A percentile compares a stretch with the other conserved stretches of the same genome.
These are phyloP conservation scores for Achlya flavicornis DNA, from an alignment of 2,888 invertebrate genomes.

Conservation along the genomic window DNA sequence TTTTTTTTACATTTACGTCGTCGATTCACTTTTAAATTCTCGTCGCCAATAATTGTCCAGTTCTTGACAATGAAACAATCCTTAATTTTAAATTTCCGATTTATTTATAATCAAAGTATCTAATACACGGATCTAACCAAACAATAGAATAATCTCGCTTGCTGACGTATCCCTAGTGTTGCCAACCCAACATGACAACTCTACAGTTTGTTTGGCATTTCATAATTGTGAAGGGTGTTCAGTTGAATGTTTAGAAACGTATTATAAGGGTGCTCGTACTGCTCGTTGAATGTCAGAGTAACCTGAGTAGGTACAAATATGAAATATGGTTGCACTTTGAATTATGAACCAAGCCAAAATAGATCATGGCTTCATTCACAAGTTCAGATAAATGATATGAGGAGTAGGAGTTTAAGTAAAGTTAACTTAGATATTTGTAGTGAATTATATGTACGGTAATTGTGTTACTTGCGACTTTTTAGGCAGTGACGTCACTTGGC, in stretches of 20 bases:
- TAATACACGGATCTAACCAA: no score
- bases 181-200: no score
- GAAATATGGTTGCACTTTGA: not conserved
- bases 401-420: no score
- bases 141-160: no score
- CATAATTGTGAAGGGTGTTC: not conserved
- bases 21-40: no score
- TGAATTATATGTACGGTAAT: not conserved
- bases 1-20: no score
- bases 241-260: not conserved
- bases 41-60: no score
- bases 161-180: no score
- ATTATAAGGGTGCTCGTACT: not conserved
- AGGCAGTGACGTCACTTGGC: conserved; percentile 34
- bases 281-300: not conserved
- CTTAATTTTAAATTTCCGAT: no score
- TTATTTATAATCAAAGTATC: no score
- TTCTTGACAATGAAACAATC: no score
- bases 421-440: not conserved
- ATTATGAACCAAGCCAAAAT: not conserved
- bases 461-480: conserved; percentile 15
- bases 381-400: no score
- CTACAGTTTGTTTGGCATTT: not conserved
- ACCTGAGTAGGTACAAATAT: not conserved
- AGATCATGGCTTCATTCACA: not conserved